phyloP scores from a whole-genome alignment of 2,797 vertebrate species.

The Phrynocephalus guinanensis region DNA sequence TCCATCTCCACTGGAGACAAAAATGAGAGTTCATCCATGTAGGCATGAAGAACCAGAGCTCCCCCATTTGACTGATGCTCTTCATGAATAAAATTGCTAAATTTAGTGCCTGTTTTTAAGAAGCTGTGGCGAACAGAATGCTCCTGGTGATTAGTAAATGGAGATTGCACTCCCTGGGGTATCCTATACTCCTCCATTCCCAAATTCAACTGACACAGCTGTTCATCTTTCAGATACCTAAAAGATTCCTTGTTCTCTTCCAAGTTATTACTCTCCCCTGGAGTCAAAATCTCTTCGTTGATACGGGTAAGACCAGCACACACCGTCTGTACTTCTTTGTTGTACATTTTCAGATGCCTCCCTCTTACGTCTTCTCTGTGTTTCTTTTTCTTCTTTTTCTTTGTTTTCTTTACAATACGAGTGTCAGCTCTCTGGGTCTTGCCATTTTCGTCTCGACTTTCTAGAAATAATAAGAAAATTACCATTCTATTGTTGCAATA shows the following conservation, averaged over 20 bases:
- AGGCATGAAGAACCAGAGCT: constrained; percentile 92
- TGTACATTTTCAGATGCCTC: constrained; percentile 87
- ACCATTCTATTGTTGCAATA: constrained; percentile 57
- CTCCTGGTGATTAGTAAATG: constrained; percentile 94
- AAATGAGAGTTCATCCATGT: constrained; percentile 93
- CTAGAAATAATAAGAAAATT: constrained; percentile 78
- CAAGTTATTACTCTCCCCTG: constrained; percentile 78
- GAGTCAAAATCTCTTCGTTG: constrained; percentile 73
- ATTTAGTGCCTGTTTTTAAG: constrained; percentile 89
- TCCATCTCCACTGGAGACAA: constrained; percentile 92
- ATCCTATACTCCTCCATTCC: constrained; percentile 79
- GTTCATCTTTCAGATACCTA: constrained; percentile 83
- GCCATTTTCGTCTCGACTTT: constrained; percentile 87
- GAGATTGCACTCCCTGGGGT: constrained; percentile 84
- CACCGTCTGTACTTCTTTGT: constrained; percentile 92
- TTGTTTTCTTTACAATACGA: constrained; percentile 91
- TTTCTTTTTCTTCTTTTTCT: constrained; percentile 95
- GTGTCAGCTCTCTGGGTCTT: constrained; percentile 87
- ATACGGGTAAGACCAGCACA: constrained; percentile 84
- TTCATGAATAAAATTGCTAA: constrained; percentile 92
- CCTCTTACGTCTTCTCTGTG: constrained; percentile 88
- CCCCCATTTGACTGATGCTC: constrained; percentile 96
- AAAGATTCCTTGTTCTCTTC: constrained; percentile 76
- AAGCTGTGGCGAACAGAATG: constrained; percentile 93
- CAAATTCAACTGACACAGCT: constrained; percentile 77